These are phyloP conservation scores for Aurelia sp. DNA, from an alignment of 30 jellyfish, hydroid and myxozoan species.

Conservation along the genomic window DNA sequence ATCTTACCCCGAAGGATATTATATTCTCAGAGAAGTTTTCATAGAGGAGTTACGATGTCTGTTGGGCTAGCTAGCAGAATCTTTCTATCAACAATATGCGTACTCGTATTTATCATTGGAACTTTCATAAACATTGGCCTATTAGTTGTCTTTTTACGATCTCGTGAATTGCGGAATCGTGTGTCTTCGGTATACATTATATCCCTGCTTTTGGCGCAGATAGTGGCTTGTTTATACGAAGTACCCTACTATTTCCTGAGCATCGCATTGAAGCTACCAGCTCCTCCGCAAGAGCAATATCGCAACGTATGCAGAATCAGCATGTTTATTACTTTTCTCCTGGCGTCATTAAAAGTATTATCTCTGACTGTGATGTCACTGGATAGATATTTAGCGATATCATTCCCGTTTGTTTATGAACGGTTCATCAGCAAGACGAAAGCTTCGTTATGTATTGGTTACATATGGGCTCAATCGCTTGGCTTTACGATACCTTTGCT, in stretches of 20 bases:
- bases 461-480: constrained; percentile 39
- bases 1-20: too few species aligned
- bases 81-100: constrained; percentile 29
- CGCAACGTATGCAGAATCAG: constrained; percentile 27
- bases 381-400: constrained; percentile 57
- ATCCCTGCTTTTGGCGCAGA: constrained; percentile 25
- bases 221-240: constrained; percentile 40
- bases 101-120: constrained; percentile 33
- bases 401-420: constrained; percentile 60
- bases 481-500: constrained; percentile 26
- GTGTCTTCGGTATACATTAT: constrained; percentile 29
- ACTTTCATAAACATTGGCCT: constrained; percentile 24
- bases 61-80: not conserved
- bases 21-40: too few species aligned
- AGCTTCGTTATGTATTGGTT: not conserved
- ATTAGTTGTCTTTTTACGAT: constrained; percentile 12
- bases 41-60: not conserved
- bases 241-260: constrained; percentile 53
- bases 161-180: constrained; percentile 3
- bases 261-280: constrained; percentile 32
- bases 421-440: constrained; percentile 10
- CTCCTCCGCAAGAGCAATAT: constrained; percentile 42
- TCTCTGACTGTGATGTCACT: constrained; percentile 63
- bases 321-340: constrained; percentile 17
- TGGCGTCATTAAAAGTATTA: constrained; percentile 33